Conservation (phyloP, 2,797 vertebrate species). For the Tamandua tetradactyla region DNA sequence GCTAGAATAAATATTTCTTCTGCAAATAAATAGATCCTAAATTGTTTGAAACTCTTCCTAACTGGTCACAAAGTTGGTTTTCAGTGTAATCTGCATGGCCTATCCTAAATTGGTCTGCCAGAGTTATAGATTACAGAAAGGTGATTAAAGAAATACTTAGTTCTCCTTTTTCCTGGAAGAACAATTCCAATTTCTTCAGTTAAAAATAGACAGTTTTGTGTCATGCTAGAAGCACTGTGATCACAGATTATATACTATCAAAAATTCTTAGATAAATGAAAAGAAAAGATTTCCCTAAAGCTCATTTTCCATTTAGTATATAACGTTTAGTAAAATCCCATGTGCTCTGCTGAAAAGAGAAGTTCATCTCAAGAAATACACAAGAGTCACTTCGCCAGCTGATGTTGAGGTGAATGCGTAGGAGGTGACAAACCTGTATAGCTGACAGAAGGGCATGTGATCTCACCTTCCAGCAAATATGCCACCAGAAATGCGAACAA, state of each 20-base stretch:
- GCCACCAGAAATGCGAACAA: not conserved
- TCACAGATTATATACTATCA: conserved; percentile 18
- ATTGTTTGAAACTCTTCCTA: not conserved
- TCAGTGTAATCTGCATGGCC: not conserved
- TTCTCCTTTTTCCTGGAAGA: conserved; percentile 55
- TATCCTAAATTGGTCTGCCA: not conserved
- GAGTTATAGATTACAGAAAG: conserved; percentile 37
- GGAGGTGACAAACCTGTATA: not conserved
- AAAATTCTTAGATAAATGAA: conserved; percentile 52
- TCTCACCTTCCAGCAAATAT: not conserved
- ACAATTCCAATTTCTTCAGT: conserved; percentile 20
- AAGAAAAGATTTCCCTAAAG: not conserved
- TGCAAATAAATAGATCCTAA: not conserved
- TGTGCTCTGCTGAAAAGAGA: not conserved
- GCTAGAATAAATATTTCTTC: not conserved
- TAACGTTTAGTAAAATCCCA: not conserved
- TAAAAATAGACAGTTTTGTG: conserved; percentile 66
- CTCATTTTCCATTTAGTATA: not conserved
- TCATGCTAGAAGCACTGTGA: not conserved
- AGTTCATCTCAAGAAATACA: not conserved
- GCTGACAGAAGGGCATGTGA: not conserved
- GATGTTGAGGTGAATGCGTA: not conserved
- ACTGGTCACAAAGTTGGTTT: not conserved
- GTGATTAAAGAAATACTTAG: conserved; percentile 65
- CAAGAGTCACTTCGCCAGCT: not conserved